Evolutionary conservation across 2,113 vertebrate species (phyloP).

Genomic region (Anser cygnoides): DNA sequence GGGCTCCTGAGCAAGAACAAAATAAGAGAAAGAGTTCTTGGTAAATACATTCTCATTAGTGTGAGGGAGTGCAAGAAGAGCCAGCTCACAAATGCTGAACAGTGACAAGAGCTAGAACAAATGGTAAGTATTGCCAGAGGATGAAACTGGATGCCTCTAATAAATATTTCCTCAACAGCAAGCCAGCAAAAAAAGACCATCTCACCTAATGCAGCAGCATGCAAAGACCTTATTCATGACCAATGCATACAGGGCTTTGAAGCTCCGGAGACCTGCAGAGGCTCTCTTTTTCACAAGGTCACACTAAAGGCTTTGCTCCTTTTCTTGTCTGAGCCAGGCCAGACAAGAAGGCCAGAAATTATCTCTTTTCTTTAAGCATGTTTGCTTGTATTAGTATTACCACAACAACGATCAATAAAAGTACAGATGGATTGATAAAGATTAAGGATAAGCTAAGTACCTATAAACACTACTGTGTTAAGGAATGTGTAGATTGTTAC

Average conservation of each 20-base stretch:
- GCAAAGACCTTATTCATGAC: conserved; percentile 83
- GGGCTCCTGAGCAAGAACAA: conserved; percentile 93
- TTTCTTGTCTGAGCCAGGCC: neutral
- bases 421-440: neutral
- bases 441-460: neutral
- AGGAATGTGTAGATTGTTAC: accelerated
- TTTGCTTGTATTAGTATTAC: neutral
- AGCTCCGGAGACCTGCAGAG: conserved; percentile 61
- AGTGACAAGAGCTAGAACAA: conserved; percentile 73
- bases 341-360: neutral
- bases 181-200: conserved; percentile 47
- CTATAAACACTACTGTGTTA: neutral
- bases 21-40: conserved; percentile 81
- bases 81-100: conserved; percentile 65
- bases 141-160: conserved; percentile 51
- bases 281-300: conserved; percentile 37
- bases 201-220: conserved; percentile 74
- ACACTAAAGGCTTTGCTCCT: neutral
- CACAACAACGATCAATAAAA: neutral
- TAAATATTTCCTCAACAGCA: conserved; percentile 23
- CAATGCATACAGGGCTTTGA: conserved; percentile 62
- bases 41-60: conserved; percentile 67
- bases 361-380: neutral
- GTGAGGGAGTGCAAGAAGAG: conserved; percentile 65
- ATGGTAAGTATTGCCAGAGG: conserved; percentile 57